A percentile compares a stretch with the other conserved stretches of the same genome.
Evolutionary conservation across 2,113 vertebrate genomes (phyloP).

Genomic region (Ophiodon elongatus): DNA sequence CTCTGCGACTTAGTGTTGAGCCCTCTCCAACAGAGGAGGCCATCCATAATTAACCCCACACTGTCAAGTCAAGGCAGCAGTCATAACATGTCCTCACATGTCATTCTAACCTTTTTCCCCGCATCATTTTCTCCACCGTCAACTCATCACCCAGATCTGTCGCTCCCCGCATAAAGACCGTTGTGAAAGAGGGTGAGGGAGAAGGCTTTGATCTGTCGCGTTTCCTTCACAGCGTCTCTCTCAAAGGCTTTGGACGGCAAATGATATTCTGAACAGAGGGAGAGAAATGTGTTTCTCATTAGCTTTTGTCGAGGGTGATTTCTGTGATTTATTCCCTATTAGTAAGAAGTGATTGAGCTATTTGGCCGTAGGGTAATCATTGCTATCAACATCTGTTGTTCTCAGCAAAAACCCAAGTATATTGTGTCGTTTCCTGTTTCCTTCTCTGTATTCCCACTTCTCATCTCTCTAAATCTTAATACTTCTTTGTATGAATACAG

Average conservation of each 20-base stretch:
- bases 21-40: constrained; percentile 61
- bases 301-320: constrained; percentile 51
- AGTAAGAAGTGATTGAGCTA: constrained; percentile 44
- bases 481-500: constrained; percentile 58
- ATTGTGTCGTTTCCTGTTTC: constrained; percentile 22
- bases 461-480: constrained; percentile 44
- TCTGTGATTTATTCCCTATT: constrained; percentile 62
- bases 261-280: constrained; percentile 38
- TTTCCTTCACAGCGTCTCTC: constrained; percentile 53
- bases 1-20: constrained; percentile 63
- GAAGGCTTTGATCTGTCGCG: constrained; percentile 66
- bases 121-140: constrained; percentile 62
- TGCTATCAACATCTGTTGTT: constrained; percentile 51
- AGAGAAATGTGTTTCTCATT: constrained; percentile 61
- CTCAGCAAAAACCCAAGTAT: constrained; percentile 29
- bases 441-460: constrained; percentile 18
- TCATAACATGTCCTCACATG: constrained; percentile 76
- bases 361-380: constrained; percentile 55
- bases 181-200: constrained; percentile 28
- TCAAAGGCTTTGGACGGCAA: constrained; percentile 64
- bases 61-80: constrained; percentile 72
- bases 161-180: constrained; percentile 42
- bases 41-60: constrained; percentile 80
- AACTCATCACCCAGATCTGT: constrained; percentile 70
- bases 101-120: constrained; percentile 69